Evolutionary conservation across 2,113 vertebrate species (phyloP).

Genomic region (Panurus biarmicus): DNA sequence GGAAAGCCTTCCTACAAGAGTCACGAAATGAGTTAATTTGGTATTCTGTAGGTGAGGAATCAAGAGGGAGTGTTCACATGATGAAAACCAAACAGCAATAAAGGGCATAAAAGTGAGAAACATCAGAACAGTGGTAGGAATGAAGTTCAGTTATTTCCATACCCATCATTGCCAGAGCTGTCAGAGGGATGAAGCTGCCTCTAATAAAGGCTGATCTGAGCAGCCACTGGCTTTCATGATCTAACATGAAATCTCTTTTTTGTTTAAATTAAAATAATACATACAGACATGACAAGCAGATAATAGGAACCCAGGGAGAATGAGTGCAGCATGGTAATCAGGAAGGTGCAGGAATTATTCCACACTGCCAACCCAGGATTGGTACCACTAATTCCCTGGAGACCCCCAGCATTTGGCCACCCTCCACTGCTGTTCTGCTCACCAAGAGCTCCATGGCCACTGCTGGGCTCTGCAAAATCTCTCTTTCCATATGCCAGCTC

Average conservation of each 20-base stretch:
- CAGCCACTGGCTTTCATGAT: not conserved
- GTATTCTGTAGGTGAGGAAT: not conserved
- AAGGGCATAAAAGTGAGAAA: not conserved
- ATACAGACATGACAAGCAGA: not conserved
- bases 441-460: not conserved
- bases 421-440: not conserved
- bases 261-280: conserved; percentile 25
- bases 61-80: not conserved
- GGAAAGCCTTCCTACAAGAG: not conserved
- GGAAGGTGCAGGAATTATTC: not conserved
- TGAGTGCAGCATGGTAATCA: not conserved
- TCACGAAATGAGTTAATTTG: not conserved
- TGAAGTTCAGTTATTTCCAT: not conserved
- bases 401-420: accelerated
- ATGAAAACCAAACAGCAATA: conserved; percentile 3
- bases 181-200: not conserved
- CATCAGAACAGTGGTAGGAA: not conserved
- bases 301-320: not conserved
- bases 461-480: not conserved
- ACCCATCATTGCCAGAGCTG: not conserved
- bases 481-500: not conserved
- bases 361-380: not conserved
- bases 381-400: not conserved
- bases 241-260: conserved; percentile 22
- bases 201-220: conserved; percentile 6